Base-by-base conservation (phyloP, 1,140 invertebrate species). In the Armadillidium nasatum region DNA sequence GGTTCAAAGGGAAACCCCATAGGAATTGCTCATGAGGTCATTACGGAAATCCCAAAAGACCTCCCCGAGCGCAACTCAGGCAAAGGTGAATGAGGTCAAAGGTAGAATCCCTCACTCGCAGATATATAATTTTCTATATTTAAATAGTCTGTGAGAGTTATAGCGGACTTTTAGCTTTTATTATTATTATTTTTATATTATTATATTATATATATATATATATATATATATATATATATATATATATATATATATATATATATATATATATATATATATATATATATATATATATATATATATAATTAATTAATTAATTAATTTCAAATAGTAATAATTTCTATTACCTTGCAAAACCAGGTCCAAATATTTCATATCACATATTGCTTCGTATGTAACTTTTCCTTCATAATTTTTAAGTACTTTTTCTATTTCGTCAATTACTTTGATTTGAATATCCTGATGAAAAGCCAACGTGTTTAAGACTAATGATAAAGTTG, bases 231-330 rank as follows among this genome's bases (percentile, higher is more conserved):
- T 50, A 50, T n/a, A 50, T 50, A 50, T 50, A 50, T 50, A 50
- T 50, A 50, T 50, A 10, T 10, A 10, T 10, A 50, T 50, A 50
- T 50, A 50, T 50, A 50, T 50, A 50, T 50, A 50, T 50, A 50
- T 50, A 50, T 50, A 50, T 50, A 50, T 50, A 50, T 50, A 50
- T 50, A 50, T 50, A 50, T 50, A 10, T 10, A 10, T 60, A 60
- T 60, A 60, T 60, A 60, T 60, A 60, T 60, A 60, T 60, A 60
- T 15, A 15, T 60, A 60, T 60, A 60, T 60, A 60, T 60, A 60
- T 60, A 60, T 60, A 60, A 60, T n/a, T n/a, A n/a, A n/a, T n/a
- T n/a, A n/a, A n/a, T n/a, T n/a, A n/a, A n/a, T n/a, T n/a, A 60
- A 60, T 60, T 60, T 13, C n/a, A 15, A 7, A 60, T 60, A 7